phyloP scores from a whole-genome alignment of 1,140 invertebrate species.

The Venturia canescens region DNA sequence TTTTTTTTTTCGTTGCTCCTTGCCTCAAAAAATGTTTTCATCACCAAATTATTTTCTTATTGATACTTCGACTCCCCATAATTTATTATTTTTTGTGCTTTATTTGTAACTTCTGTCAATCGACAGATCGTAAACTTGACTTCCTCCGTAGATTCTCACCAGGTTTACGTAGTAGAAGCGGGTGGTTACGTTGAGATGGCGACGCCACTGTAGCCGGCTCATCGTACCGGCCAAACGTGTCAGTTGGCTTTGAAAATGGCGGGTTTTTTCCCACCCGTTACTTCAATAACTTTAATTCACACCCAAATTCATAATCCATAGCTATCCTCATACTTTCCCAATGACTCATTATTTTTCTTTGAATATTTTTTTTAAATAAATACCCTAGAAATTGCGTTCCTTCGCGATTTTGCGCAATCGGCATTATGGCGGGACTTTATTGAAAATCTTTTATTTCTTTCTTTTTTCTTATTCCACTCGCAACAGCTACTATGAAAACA shows the following conservation, averaged over 20 bases:
- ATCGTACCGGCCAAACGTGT: constrained; percentile 34
- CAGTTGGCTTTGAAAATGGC: constrained; percentile 42
- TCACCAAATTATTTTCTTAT: background rate
- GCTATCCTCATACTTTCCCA: background rate
- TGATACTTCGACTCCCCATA: background rate
- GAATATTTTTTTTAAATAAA: background rate
- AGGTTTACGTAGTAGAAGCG: background rate
- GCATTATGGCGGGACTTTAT: background rate
- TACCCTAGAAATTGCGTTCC: background rate
- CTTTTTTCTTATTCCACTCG: too few relatives aligned
- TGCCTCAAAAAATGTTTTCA: background rate
- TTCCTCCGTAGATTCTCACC: background rate
- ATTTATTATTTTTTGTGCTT: background rate
- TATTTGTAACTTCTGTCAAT: background rate
- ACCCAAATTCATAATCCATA: background rate
- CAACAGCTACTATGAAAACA: too few relatives aligned
- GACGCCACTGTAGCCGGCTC: constrained; percentile 31
- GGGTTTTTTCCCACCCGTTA: constrained; percentile 9
- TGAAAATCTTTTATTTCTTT: background rate
- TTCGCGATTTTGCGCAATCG: background rate
- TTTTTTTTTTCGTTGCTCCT: background rate
- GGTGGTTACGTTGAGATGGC: background rate
- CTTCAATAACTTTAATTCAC: background rate
- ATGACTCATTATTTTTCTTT: background rate
- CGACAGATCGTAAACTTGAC: background rate